phyloP scores from a whole-genome alignment of 2,797 vertebrate genomes.

The Hydrocynus forskahlii region DNA sequence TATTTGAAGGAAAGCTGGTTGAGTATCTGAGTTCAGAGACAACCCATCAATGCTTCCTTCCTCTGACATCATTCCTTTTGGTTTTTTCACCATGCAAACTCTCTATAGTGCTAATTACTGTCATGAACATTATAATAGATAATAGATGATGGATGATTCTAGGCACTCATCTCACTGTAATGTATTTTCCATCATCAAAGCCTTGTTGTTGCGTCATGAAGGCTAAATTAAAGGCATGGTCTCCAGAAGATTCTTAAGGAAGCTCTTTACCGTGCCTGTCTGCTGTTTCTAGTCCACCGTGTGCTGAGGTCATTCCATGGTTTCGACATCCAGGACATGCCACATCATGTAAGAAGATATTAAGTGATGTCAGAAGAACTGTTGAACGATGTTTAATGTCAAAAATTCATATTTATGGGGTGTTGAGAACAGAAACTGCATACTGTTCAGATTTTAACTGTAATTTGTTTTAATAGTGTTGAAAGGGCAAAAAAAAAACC shows the following conservation, averaged over 20 bases:
- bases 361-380: not conserved
- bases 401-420: not conserved
- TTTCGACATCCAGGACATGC: not conserved
- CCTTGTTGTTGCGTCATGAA: not conserved
- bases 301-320: constrained; percentile 1
- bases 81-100: not conserved
- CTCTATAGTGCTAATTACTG: not conserved
- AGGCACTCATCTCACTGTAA: not conserved
- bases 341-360: not conserved
- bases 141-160: not conserved
- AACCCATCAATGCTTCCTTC: not conserved
- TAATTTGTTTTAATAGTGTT: not conserved
- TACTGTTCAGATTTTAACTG: not conserved
- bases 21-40: not conserved
- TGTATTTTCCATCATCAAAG: constrained; percentile 1
- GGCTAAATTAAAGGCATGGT: not conserved
- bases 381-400: not conserved
- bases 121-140: not conserved
- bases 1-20: not conserved
- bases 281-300: not conserved
- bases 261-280: not conserved
- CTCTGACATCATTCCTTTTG: not conserved
- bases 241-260: not conserved
- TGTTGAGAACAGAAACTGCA: not conserved
- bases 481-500: not conserved